These are phyloP conservation scores for Drosophila robusta DNA, from an alignment of 2,888 invertebrate species.

Conservation along the genomic window DNA sequence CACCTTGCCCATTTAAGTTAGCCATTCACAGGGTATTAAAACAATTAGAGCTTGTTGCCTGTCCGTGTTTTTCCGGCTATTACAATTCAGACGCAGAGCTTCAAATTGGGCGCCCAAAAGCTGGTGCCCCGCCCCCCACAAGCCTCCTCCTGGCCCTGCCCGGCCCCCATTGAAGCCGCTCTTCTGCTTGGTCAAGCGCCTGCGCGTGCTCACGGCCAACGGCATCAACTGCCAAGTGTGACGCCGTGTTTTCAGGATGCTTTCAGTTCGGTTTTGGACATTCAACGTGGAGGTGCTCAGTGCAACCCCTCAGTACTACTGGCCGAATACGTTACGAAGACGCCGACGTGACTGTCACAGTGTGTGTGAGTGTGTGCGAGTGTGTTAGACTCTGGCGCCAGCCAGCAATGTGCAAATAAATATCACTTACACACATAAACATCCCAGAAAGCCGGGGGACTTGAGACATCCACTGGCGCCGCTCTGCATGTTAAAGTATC, in stretches of 20 bases:
- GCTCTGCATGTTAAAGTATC: slow-evolving; percentile 50
- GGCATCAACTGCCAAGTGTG: slow-evolving; percentile 7
- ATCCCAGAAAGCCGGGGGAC: slow-evolving; percentile 24
- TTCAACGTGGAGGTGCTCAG: slow-evolving; percentile 40
- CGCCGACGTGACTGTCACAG: slow-evolving; percentile 18
- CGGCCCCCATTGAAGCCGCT: slow-evolving; percentile 36
- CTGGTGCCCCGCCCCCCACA: background rate
- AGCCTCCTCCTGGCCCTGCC: background rate
- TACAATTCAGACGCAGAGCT: slow-evolving; percentile 18
- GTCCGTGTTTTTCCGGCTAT: slow-evolving; percentile 15
- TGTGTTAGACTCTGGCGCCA: slow-evolving; percentile 58
- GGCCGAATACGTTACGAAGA: slow-evolving; percentile 13
- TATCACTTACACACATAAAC: slow-evolving; percentile 66
- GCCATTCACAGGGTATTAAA: slow-evolving; percentile 1
- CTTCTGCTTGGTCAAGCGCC: slow-evolving; percentile 45
- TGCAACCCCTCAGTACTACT: background rate
- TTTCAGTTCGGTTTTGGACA: slow-evolving; percentile 54
- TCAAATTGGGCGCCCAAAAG: slow-evolving; percentile 11
- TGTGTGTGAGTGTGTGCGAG: slow-evolving; percentile 12
- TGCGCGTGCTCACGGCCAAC: slow-evolving; percentile 42
- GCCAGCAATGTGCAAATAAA: slow-evolving; percentile 61
- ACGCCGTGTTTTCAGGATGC: slow-evolving; percentile 19
- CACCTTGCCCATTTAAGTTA: background rate
- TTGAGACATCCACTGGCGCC: slow-evolving; percentile 43
- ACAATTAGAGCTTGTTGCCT: slow-evolving; percentile 35